Conservation (phyloP, 2,888 invertebrate genomes). For the Mythimna impura region DNA sequence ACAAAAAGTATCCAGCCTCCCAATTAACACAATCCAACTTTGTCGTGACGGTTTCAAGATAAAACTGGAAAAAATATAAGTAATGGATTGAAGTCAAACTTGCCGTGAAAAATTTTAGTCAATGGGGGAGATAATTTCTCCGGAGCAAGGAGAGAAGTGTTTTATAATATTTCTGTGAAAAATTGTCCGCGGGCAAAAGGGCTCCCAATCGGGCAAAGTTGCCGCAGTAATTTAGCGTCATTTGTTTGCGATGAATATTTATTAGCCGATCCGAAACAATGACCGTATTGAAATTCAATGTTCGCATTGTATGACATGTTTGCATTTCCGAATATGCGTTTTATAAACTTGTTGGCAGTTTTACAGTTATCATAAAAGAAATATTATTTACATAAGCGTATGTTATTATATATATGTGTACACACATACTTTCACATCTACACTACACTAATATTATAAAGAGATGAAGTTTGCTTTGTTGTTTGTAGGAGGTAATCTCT, state of each 20-base stretch:
- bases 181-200: slow-evolving; percentile 75
- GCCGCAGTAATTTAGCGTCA: slow-evolving; percentile 80
- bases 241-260: slow-evolving; percentile 88
- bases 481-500: no score
- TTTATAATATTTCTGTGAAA: slow-evolving; percentile 86
- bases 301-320: slow-evolving; percentile 74
- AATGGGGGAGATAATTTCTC: slow-evolving; percentile 88
- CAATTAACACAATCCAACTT: slow-evolving; percentile 87
- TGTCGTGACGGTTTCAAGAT: slow-evolving; percentile 82
- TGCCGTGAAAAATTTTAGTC: slow-evolving; percentile 88
- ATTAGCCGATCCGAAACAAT: slow-evolving; percentile 84
- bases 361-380: slow-evolving; percentile 49
- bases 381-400: slow-evolving; percentile 40
- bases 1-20: slow-evolving; percentile 79
- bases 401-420: no score
- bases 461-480: no score
- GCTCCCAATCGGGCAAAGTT: slow-evolving; percentile 75
- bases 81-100: slow-evolving; percentile 89
- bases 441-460: no score
- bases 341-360: slow-evolving; percentile 62
- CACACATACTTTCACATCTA: no score
- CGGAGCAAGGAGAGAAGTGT: slow-evolving; percentile 81
- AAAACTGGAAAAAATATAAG: slow-evolving; percentile 81
- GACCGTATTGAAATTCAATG: slow-evolving; percentile 78
- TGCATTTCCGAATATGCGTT: slow-evolving; percentile 66